phyloP scores from a whole-genome alignment of 2,888 invertebrate species.

The Drosophila birchii region DNA sequence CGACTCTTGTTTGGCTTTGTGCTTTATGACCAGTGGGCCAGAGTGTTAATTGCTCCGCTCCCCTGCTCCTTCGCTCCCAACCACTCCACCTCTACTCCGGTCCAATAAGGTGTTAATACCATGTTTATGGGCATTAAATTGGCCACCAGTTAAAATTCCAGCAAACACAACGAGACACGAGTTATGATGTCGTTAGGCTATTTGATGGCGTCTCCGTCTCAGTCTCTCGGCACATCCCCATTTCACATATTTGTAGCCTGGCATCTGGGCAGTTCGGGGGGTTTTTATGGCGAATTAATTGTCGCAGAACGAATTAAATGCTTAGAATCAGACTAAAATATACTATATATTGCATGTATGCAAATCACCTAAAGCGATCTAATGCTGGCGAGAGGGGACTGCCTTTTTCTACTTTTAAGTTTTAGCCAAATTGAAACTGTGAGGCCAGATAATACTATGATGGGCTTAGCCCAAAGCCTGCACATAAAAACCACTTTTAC shows the following conservation, averaged over 20 bases:
- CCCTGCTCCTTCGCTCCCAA: neutral
- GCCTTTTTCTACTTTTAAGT: slow-evolving; percentile 35
- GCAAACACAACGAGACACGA: slow-evolving; percentile 43
- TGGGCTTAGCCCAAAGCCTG: slow-evolving; percentile 28
- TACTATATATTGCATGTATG: slow-evolving; percentile 22
- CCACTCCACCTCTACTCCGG: slow-evolving; percentile 14
- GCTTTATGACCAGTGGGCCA: slow-evolving; percentile 63
- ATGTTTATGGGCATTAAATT: slow-evolving; percentile 75
- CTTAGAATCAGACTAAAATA: slow-evolving; percentile 10
- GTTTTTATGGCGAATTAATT: slow-evolving; percentile 59
- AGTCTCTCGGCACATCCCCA: slow-evolving; percentile 21
- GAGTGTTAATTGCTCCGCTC: slow-evolving; percentile 78
- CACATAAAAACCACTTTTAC: slow-evolving; percentile 66
- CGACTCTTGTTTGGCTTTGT: slow-evolving; percentile 24
- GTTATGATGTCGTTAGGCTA: slow-evolving; percentile 68
- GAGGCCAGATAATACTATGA: neutral
- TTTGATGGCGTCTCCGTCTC: slow-evolving; percentile 36
- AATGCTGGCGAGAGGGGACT: neutral
- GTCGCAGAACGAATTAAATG: slow-evolving; percentile 24
- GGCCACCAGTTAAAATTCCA: slow-evolving; percentile 62
- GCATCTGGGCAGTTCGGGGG: slow-evolving; percentile 24
- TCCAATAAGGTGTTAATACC: slow-evolving; percentile 79
- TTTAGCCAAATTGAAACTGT: slow-evolving; percentile 31
- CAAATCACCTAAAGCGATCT: slow-evolving; percentile 23
- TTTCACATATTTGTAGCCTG: slow-evolving; percentile 31